Evolutionary conservation across 2,888 invertebrate genomes (phyloP).

Genomic region (Litoditis marina): DNA sequence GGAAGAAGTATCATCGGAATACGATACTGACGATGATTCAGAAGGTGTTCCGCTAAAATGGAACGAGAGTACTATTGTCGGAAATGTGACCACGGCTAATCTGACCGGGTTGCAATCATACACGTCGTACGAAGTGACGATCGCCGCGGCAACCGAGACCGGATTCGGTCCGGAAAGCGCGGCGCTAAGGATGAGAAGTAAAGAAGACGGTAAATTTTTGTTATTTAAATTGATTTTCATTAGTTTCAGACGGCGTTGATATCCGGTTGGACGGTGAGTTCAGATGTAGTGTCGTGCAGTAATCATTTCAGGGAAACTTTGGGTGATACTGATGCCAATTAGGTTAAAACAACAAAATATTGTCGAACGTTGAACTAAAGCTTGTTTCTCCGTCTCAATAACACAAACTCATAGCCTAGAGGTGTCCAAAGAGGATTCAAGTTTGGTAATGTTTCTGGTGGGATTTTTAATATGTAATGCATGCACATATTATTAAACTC

Average conservation of each 20-base stretch:
- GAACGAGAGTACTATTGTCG: conserved; percentile 20
- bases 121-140: conserved; percentile 92
- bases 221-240: conserved; percentile 10
- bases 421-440: too few relatives aligned
- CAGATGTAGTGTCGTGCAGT: conserved; percentile 5
- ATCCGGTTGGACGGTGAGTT: conserved; percentile 13
- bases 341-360: too few relatives aligned
- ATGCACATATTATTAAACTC: too few relatives aligned
- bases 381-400: too few relatives aligned
- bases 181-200: conserved; percentile 86
- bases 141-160: conserved; percentile 81
- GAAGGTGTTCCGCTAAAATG: conserved; percentile 6
- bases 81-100: conserved; percentile 21
- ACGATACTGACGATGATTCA: conserved; percentile 4
- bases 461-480: too few relatives aligned
- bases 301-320: too few relatives aligned
- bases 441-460: too few relatives aligned
- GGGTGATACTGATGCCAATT: too few relatives aligned
- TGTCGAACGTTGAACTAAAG: too few relatives aligned
- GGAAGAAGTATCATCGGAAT: conserved; percentile 65
- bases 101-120: conserved; percentile 35
- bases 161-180: conserved; percentile 91
- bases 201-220: conserved; percentile 89
- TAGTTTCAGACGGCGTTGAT: conserved; percentile 26
- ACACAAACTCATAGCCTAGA: too few relatives aligned